phyloP scores from a whole-genome alignment of 2,113 vertebrate genomes.

The Nicator chloris region DNA sequence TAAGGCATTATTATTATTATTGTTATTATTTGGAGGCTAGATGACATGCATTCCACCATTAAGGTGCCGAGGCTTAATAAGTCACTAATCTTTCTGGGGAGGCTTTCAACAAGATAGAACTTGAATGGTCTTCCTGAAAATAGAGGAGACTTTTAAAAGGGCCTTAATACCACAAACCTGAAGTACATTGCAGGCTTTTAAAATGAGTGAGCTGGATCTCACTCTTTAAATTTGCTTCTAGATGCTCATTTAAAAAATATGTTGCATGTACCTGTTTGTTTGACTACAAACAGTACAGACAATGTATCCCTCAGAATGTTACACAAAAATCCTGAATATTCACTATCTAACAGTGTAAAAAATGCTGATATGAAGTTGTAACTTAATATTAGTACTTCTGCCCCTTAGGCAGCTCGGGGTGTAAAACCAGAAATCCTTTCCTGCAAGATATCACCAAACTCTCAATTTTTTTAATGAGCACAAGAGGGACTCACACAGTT shows the following conservation, averaged over 20 bases:
- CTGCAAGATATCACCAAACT: neutral
- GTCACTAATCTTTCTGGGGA: neutral
- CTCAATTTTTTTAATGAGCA: neutral
- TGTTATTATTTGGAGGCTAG: neutral
- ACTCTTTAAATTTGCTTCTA: neutral
- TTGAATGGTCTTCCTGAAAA: neutral
- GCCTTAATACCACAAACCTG: neutral
- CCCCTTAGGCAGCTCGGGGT: neutral
- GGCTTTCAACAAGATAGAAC: neutral
- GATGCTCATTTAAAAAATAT: neutral
- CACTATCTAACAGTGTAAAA: neutral
- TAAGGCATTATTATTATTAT: neutral
- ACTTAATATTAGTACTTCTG: neutral
- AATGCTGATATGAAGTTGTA: neutral
- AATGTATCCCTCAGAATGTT: neutral
- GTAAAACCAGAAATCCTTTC: neutral
- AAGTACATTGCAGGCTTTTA: neutral
- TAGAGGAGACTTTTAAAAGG: neutral
- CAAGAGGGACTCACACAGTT: neutral
- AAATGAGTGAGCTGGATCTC: neutral
- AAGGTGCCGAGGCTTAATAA: neutral
- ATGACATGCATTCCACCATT: neutral
- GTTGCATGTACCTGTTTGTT: fast-evolving
- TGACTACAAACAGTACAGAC: neutral
- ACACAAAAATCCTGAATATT: neutral